These are phyloP conservation scores for Sorex maritimensis DNA, from an alignment of 2,797 vertebrate genomes.

Conservation along the genomic window DNA sequence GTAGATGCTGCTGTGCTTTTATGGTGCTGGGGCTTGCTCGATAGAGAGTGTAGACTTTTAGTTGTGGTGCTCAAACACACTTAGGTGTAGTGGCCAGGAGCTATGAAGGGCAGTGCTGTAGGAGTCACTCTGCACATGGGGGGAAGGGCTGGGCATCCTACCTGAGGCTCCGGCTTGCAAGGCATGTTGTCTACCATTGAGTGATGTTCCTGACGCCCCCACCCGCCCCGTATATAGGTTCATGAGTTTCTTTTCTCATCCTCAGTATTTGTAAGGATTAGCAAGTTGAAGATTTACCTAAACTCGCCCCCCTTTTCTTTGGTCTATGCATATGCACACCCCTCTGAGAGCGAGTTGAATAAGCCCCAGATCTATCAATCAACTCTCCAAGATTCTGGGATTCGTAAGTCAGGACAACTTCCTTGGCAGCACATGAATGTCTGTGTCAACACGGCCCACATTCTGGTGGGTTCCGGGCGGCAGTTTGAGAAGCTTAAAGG, in stretches of 20 bases:
- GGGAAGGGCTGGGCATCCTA: too few relatives aligned
- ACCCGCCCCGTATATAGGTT: background rate
- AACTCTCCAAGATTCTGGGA: background rate
- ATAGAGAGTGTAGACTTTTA: too few relatives aligned
- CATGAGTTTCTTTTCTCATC: background rate
- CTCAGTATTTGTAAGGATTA: background rate
- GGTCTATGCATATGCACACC: rapidly evolving
- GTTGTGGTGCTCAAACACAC: too few relatives aligned
- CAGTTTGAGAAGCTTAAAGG: background rate
- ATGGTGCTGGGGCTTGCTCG: too few relatives aligned
- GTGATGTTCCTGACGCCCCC: too few relatives aligned
- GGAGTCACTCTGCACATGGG: too few relatives aligned
- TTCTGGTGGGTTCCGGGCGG: background rate
- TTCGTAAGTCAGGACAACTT: background rate
- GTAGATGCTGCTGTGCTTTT: too few relatives aligned
- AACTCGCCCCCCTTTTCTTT: background rate
- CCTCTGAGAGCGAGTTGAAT: background rate
- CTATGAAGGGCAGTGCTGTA: too few relatives aligned
- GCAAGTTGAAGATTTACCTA: background rate
- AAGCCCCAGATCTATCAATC: too few relatives aligned
- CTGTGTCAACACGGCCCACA: conserved; percentile 14
- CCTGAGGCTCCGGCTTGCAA: too few relatives aligned
- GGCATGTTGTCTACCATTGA: too few relatives aligned
- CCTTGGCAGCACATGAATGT: background rate
- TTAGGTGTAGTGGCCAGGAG: too few relatives aligned